phyloP scores from a whole-genome alignment of 2,888 invertebrate species.

The Papilio gigon region DNA sequence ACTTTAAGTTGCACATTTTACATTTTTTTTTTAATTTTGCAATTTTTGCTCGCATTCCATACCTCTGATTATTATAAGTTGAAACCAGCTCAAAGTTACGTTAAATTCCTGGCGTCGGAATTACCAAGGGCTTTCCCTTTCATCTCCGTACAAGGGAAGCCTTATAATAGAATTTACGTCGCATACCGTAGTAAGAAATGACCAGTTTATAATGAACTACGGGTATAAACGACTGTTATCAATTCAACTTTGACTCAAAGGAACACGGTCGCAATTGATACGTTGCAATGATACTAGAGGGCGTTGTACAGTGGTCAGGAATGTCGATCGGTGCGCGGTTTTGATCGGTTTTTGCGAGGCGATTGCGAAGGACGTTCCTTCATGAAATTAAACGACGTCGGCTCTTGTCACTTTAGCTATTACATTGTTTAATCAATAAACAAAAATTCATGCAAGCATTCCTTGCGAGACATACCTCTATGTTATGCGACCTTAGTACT shows the following conservation, averaged over 20 bases:
- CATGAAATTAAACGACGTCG: slow-evolving; percentile 35
- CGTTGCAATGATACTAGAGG: neutral
- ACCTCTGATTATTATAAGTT: slow-evolving; percentile 24
- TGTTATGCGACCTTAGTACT: neutral
- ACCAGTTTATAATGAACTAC: slow-evolving; percentile 44
- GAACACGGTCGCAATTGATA: slow-evolving; percentile 24
- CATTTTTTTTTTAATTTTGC: slow-evolving; percentile 13
- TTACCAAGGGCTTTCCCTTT: slow-evolving; percentile 61
- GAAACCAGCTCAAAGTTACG: slow-evolving; percentile 38
- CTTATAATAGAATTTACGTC: slow-evolving; percentile 62
- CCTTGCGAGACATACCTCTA: neutral
- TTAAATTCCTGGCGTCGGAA: slow-evolving; percentile 45
- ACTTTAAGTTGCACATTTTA: too few species aligned
- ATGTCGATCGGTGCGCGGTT: slow-evolving; percentile 41
- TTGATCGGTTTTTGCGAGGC: slow-evolving; percentile 46
- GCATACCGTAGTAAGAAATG: slow-evolving; percentile 64
- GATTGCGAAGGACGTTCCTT: slow-evolving; percentile 48
- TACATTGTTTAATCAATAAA: slow-evolving; percentile 11
- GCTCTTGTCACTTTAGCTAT: slow-evolving; percentile 21
- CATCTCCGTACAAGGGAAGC: slow-evolving; percentile 57
- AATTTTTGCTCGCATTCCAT: slow-evolving; percentile 25
- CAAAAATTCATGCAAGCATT: slow-evolving; percentile 3
- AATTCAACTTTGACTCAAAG: slow-evolving; percentile 14
- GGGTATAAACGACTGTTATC: neutral
- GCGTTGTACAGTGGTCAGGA: slow-evolving; percentile 5